phyloP scores from a whole-genome alignment of 2,797 vertebrate genomes.

The Bucorvus abyssinicus region DNA sequence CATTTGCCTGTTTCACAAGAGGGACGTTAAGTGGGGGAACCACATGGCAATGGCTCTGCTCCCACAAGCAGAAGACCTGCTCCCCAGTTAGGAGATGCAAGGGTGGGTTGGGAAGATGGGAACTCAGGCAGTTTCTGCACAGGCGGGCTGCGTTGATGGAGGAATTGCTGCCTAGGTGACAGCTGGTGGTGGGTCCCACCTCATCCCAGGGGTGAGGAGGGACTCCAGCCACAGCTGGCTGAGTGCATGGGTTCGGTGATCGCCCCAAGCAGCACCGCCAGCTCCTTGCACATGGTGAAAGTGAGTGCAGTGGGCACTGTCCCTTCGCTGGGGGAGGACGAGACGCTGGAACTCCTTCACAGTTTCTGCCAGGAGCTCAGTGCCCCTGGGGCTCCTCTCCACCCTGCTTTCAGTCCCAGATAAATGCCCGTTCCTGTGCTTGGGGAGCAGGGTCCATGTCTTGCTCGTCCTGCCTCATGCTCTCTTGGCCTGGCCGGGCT shows the following conservation, averaged over 20 bases:
- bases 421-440: rapidly evolving
- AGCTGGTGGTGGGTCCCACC: neutral
- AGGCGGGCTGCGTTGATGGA: neutral
- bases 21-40: neutral
- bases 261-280: rapidly evolving
- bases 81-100: neutral
- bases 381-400: neutral
- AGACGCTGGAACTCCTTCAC: neutral
- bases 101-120: neutral
- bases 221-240: neutral
- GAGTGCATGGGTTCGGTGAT: rapidly evolving
- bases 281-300: neutral
- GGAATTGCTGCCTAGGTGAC: neutral
- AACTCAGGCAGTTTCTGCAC: neutral
- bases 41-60: neutral
- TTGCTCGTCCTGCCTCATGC: neutral
- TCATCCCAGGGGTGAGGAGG: neutral
- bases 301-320: rapidly evolving
- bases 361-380: neutral
- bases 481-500: neutral
- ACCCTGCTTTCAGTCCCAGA: neutral
- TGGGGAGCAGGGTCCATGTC: neutral
- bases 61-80: neutral
- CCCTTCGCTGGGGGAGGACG: rapidly evolving
- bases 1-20: neutral